Conservation (phyloP, 2,888 invertebrate genomes). For the Cartodere bifasciata region DNA sequence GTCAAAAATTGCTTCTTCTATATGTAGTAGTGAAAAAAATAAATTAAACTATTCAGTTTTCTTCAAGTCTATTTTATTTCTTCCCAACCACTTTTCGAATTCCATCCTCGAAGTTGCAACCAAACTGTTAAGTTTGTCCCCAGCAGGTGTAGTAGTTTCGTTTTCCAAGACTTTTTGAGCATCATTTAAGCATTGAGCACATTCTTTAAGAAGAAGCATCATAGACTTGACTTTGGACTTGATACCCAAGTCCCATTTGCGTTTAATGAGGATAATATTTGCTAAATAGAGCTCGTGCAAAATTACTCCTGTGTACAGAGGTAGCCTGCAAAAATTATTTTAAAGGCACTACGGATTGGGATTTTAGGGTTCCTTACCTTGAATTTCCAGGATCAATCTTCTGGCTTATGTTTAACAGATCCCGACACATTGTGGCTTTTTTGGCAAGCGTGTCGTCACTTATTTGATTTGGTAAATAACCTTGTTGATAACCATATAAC, state of each 20-base stretch:
- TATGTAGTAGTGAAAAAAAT: neutral
- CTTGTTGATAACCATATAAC: constrained; percentile 58
- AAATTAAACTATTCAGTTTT: constrained; percentile 5
- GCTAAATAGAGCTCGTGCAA: constrained; percentile 45
- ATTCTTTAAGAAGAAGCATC: constrained; percentile 35
- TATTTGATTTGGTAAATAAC: constrained; percentile 40
- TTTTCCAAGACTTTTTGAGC: constrained; percentile 38
- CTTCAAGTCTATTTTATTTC: constrained; percentile 26
- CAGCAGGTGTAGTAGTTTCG: constrained; percentile 42
- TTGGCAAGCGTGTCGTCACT: constrained; percentile 46
- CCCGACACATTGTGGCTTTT: constrained; percentile 55
- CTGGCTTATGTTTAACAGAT: constrained; percentile 48
- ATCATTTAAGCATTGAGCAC: constrained; percentile 34
- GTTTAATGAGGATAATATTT: constrained; percentile 24
- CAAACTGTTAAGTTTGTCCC: constrained; percentile 40
- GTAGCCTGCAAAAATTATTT: constrained; percentile 34
- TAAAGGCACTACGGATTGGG: neutral
- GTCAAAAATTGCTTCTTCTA: too few species aligned
- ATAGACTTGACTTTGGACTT: constrained; percentile 31
- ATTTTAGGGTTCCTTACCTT: constrained; percentile 30
- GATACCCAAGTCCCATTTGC: constrained; percentile 32
- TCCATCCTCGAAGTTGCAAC: constrained; percentile 38
- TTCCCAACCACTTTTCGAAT: constrained; percentile 38
- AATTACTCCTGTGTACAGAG: constrained; percentile 66
- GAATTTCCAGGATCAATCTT: constrained; percentile 61